phyloP scores from a whole-genome alignment of 2,113 vertebrate genomes.

The Climacteris rufus region DNA sequence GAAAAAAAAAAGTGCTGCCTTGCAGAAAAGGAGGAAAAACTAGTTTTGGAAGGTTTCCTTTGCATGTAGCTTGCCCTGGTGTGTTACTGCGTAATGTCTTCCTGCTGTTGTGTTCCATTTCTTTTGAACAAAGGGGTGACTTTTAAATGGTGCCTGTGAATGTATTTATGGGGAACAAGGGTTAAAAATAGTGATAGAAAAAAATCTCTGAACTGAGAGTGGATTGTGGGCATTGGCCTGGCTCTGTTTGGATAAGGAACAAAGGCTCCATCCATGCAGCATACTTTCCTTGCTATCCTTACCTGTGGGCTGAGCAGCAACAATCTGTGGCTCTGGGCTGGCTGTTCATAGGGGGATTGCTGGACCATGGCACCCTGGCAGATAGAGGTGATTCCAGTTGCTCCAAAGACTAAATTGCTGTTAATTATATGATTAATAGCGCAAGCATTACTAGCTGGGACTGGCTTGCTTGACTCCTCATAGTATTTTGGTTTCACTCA shows the following conservation, averaged over 20 bases:
- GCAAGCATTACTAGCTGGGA: neutral
- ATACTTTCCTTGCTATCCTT: neutral
- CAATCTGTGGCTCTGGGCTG: neutral
- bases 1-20: neutral
- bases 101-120: neutral
- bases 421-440: neutral
- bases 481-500: neutral
- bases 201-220: neutral
- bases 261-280: neutral
- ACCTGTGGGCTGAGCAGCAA: neutral
- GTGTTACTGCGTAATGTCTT: neutral
- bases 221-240: neutral
- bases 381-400: neutral
- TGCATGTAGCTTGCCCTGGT: neutral
- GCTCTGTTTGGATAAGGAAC: neutral
- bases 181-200: neutral
- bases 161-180: neutral
- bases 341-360: neutral
- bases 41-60: neutral
- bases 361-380: neutral
- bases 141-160: neutral
- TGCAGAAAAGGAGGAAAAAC: neutral
- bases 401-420: neutral
- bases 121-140: neutral
- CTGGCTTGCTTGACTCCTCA: neutral